Percentiles rank a stretch among this genome's conserved stretches.
These are phyloP conservation scores for Drosophila anomelani DNA, from an alignment of 2,888 invertebrate species.

Conservation along the genomic window DNA sequence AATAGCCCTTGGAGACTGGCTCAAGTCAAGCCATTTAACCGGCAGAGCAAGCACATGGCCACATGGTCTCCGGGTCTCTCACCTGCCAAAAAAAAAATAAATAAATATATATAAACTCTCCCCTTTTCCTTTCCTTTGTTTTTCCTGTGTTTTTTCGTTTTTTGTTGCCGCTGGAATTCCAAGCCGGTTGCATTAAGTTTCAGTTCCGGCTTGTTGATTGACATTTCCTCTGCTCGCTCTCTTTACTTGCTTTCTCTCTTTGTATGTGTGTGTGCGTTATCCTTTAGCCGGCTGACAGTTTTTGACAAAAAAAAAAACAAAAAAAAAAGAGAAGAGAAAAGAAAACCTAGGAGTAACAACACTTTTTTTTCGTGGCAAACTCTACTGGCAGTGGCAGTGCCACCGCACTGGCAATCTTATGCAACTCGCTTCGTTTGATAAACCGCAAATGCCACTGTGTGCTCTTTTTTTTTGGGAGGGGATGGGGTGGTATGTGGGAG, in stretches of 20 bases:
- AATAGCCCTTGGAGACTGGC: conserved; percentile 46
- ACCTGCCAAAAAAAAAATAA: conserved; percentile 1
- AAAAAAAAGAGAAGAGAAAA: not conserved
- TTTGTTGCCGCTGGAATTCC: conserved; percentile 31
- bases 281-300: conserved; percentile 41
- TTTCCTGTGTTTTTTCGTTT: conserved; percentile 8
- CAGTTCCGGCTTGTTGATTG: conserved; percentile 78
- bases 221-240: conserved; percentile 61
- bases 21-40: conserved; percentile 47
- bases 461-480: not conserved
- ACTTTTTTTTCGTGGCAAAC: conserved; percentile 22
- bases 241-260: not conserved
- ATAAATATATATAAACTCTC: not conserved
- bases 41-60: conserved; percentile 40
- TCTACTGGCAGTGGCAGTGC: conserved; percentile 18
- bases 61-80: conserved; percentile 11
- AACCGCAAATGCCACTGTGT: conserved; percentile 44
- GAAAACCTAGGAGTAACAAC: conserved; percentile 7
- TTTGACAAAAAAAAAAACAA: conserved; percentile 4
- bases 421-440: conserved; percentile 64
- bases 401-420: conserved; percentile 46
- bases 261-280: conserved; percentile 8
- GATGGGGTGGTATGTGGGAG: no score
- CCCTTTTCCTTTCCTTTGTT: not conserved
- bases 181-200: conserved; percentile 71